Evolutionary conservation across 1,140 invertebrate genomes (phyloP).

Genomic region (Aculops lycopersici): DNA sequence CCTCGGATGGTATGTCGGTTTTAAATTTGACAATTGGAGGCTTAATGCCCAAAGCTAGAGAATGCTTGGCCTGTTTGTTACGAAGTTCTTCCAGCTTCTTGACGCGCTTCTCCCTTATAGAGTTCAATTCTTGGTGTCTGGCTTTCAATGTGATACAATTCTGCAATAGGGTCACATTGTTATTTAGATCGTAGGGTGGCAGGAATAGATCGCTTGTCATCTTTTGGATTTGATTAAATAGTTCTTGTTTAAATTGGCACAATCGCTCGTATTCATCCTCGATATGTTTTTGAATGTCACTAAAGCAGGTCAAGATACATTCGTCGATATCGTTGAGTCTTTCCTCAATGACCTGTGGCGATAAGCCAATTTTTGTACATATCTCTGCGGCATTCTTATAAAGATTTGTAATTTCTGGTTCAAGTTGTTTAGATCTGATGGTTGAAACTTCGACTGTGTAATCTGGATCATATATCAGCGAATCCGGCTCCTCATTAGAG

Average conservation of each 20-base stretch:
- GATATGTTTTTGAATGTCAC: background rate
- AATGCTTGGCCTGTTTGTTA: conserved; percentile 2
- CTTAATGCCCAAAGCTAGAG: background rate
- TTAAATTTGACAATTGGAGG: background rate
- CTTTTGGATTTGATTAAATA: conserved; percentile 4
- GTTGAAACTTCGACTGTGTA: background rate
- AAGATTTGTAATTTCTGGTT: background rate
- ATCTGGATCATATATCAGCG: background rate
- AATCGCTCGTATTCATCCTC: conserved; percentile 20
- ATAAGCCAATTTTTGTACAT: background rate
- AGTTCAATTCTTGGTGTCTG: conserved; percentile 2
- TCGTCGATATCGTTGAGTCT: background rate
- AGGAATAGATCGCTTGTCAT: conserved; percentile 2
- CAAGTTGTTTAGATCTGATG: background rate
- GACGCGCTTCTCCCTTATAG: conserved; percentile 4
- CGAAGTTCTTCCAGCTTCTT: conserved; percentile 1
- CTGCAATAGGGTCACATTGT: background rate
- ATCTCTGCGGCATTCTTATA: background rate
- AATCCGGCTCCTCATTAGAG: background rate
- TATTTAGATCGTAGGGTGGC: background rate
- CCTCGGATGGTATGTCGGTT: conserved; percentile 7
- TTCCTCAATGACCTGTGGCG: background rate
- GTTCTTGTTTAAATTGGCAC: conserved; percentile 21
- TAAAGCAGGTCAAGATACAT: background rate
- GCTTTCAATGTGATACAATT: background rate